Base-by-base conservation (phyloP, 2,113 vertebrate species). In the Nanorana parkeri region DNA sequence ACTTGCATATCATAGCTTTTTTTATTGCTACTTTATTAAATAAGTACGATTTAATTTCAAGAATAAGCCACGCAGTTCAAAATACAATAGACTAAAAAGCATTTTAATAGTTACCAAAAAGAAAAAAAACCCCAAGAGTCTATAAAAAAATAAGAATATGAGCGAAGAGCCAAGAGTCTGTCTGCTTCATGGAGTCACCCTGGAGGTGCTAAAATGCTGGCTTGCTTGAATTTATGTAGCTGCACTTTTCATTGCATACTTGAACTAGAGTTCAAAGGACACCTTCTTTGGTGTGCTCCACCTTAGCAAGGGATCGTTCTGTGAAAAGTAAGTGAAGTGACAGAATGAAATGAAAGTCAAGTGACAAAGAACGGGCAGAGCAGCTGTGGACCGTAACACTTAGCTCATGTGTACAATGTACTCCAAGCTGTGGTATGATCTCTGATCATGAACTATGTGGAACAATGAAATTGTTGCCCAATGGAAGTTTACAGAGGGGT, bases 181-280 rank as follows among this genome's bases (percentile, higher is more conserved):
- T 65, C 75, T 67, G 13, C 55, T 51, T 51, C 19, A 36, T 29
- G 21, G 28, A 21, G 24, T 63, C 61, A 21, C 47, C 54, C 28
- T 73, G 36, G 87, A 84, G 80, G 78, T 68, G 66, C 68, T 15
- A 81, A 78, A 83, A 85, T 80, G 55, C 83, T 84, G 83, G 56
- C 78, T 24, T 17, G 61, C 68, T 81, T 86, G 84, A 89, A 81
- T 8, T 20, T 81, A 84, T 78, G 77, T 21, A 84, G 23, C 56
- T 84, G 78, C n/a, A 61, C 82, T 85, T 83, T 29, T 26, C 5
- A 0, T 86, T 82, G 84, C 61, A 60, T 19, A 2, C 0, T 78
- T 0, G 19, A 0, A 0, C 23, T 20, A 51, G 29, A 84, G 87
- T 87, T 88, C 89, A 90, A 89, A 91, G 85, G 68, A 61, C 86